phyloP scores from a whole-genome alignment of 2,113 vertebrate species.

The Procapra przewalskii region DNA sequence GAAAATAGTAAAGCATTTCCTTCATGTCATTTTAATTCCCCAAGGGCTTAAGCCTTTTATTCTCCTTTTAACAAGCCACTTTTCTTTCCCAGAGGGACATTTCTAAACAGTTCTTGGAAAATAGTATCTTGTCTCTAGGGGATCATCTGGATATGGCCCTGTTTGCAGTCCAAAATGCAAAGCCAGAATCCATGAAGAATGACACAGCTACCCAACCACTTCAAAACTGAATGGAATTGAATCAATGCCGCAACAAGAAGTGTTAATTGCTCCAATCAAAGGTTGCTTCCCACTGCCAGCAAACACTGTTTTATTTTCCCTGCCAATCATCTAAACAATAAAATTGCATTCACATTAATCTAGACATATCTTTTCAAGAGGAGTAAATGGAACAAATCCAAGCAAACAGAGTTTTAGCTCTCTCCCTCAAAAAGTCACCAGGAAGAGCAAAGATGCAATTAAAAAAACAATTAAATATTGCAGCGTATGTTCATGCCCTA shows the following conservation, averaged over 20 bases:
- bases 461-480: not conserved
- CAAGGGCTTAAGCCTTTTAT: conserved; percentile 1
- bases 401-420: not conserved
- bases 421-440: not conserved
- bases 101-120: not conserved
- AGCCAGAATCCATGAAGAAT: not conserved
- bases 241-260: not conserved
- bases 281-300: not conserved
- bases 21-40: not conserved
- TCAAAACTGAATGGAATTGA: not conserved
- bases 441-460: conserved; percentile 6
- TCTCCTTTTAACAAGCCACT: not conserved
- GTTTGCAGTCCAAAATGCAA: not conserved
- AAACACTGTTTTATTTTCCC: conserved; percentile 31
- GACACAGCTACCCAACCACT: not conserved
- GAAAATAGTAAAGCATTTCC: not conserved
- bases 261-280: conserved; percentile 34
- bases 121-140: not conserved
- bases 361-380: conserved; percentile 45
- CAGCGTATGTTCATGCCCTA: not conserved
- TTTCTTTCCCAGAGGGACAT: not conserved
- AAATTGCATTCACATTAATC: conserved; percentile 34
- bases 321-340: conserved; percentile 31
- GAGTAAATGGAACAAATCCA: conserved; percentile 25
- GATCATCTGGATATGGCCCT: conserved; percentile 18